Percentiles rank a stretch among this genome's conserved stretches.
Evolutionary conservation across 2,888 invertebrate genomes (phyloP).

Genomic region (Hermodice carunculata): DNA sequence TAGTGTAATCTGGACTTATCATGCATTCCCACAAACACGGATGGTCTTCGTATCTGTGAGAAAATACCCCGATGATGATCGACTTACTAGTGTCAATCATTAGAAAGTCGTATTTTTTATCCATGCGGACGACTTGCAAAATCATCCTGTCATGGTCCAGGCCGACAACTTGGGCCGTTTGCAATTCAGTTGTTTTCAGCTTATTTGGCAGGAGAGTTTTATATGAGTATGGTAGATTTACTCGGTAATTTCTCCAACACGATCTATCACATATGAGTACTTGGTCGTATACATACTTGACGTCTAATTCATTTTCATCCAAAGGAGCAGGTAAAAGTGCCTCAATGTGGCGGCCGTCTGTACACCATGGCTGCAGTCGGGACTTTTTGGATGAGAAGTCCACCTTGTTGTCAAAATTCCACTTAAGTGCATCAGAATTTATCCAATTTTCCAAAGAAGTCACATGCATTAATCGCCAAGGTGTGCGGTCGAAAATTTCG

Average conservation of each 20-base stretch:
- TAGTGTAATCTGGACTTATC: neutral
- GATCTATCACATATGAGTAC: neutral
- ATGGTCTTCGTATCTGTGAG: neutral
- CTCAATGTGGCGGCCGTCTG: neutral
- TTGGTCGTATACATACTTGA: neutral
- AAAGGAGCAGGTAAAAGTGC: neutral
- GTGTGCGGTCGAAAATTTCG: too few relatives aligned
- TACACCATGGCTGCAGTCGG: neutral
- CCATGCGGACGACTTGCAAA: neutral
- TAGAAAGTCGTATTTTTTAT: neutral
- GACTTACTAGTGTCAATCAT: neutral
- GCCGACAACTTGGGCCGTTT: neutral
- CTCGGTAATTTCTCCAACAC: neutral
- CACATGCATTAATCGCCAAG: too few relatives aligned
- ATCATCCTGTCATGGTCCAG: neutral
- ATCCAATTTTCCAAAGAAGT: too few relatives aligned
- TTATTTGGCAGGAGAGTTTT: neutral
- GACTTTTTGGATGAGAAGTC: too few relatives aligned
- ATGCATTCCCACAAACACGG: neutral
- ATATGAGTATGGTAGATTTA: neutral
- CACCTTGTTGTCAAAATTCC: too few relatives aligned
- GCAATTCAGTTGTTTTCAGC: neutral
- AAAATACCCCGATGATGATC: neutral
- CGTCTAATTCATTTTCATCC: neutral
- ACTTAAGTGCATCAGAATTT: too few relatives aligned